Percentiles rank a stretch among this genome's conserved stretches.
Conservation (phyloP, 2,888 invertebrate genomes). For the Catocala sponsa region DNA sequence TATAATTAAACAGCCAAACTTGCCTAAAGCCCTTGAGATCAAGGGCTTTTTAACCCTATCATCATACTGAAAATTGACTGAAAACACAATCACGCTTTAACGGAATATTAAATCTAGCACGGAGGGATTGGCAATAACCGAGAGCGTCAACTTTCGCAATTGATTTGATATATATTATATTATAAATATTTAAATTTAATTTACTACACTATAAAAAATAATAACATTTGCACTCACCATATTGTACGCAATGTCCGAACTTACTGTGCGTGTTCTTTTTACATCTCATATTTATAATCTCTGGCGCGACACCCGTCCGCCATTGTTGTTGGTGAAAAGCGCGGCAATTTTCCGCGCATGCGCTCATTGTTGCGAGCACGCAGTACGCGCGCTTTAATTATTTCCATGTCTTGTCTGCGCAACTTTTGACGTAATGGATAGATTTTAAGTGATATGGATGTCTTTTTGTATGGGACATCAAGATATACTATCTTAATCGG, state of each 20-base stretch:
- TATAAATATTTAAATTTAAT: too few relatives aligned
- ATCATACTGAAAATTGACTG: too few relatives aligned
- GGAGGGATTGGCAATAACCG: too few relatives aligned
- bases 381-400: constrained; percentile 50
- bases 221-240: constrained; percentile 43
- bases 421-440: constrained; percentile 48
- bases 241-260: constrained; percentile 43
- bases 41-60: too few relatives aligned
- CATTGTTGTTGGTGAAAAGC: constrained; percentile 57
- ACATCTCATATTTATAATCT: constrained; percentile 53
- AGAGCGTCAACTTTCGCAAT: too few relatives aligned
- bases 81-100: too few relatives aligned
- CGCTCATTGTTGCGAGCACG: constrained; percentile 47
- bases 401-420: constrained; percentile 59
- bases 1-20: too few relatives aligned
- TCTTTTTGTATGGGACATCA: constrained; percentile 5
- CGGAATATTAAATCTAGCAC: too few relatives aligned
- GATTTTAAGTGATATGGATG: constrained; percentile 28
- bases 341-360: constrained; percentile 61
- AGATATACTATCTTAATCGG: too few relatives aligned
- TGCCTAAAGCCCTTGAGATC: too few relatives aligned
- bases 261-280: constrained; percentile 31
- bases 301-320: constrained; percentile 17
- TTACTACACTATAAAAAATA: not conserved
- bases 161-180: too few relatives aligned